Percentiles rank a stretch among this genome's conserved stretches.
Conservation (phyloP, 2,888 invertebrate species). For the Drosophila engyochracea region DNA sequence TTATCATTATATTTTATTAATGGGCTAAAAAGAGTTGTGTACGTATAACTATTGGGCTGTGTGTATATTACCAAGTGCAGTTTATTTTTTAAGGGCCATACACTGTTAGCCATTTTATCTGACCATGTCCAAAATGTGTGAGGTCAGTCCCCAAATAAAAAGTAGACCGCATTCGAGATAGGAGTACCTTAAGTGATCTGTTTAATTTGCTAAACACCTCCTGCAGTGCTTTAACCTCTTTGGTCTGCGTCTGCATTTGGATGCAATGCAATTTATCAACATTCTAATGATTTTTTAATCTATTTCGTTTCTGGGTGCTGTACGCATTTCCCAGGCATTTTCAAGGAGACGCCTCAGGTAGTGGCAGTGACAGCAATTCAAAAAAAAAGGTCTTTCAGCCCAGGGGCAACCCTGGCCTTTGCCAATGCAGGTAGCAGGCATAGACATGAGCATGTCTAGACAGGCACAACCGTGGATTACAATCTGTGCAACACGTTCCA, state of each 20-base stretch:
- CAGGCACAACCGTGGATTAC: conserved; percentile 63
- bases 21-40: background rate
- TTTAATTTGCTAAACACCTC: conserved; percentile 71
- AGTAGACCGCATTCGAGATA: conserved; percentile 6
- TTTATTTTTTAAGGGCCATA: background rate
- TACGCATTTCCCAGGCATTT: conserved; percentile 49
- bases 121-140: conserved; percentile 13
- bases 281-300: conserved; percentile 73
- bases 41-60: background rate
- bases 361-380: conserved; percentile 10
- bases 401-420: conserved; percentile 18
- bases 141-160: conserved; percentile 21
- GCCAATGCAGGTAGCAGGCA: conserved; percentile 46
- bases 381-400: conserved; percentile 26
- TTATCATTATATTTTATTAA: background rate
- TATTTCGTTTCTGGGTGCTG: conserved; percentile 50
- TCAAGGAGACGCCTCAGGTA: conserved; percentile 46
- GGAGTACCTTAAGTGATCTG: conserved; percentile 49
- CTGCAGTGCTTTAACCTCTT: conserved; percentile 48
- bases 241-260: background rate
- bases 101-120: background rate
- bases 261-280: conserved; percentile 66
- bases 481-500: conserved; percentile 52
- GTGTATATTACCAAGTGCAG: background rate
- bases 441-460: conserved; percentile 51